phyloP scores from a whole-genome alignment of 1,140 invertebrate genomes.

The Drosophila aff. region DNA sequence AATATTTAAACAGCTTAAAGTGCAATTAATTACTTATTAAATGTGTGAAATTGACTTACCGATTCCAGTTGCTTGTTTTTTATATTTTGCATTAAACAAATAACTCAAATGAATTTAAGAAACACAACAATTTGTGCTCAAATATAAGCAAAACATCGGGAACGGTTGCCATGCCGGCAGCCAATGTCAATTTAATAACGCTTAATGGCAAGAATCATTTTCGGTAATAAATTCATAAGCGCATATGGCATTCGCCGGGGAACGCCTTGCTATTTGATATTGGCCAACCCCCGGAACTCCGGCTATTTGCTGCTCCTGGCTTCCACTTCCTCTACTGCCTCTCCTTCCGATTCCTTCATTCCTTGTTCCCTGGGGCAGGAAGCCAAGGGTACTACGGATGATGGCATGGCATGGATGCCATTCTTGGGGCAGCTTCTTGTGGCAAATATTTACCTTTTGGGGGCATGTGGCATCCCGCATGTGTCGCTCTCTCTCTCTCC shows the following conservation, averaged over 20 bases:
- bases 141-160: neutral
- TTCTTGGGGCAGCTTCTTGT: conserved; percentile 58
- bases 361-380: neutral
- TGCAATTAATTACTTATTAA: neutral
- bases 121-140: neutral
- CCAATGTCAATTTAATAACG: conserved; percentile 79
- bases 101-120: neutral
- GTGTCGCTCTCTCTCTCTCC: conserved; percentile 3
- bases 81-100: too few species aligned
- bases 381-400: conserved; percentile 2
- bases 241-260: conserved; percentile 40
- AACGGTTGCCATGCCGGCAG: conserved; percentile 46
- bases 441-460: conserved; percentile 79
- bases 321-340: neutral
- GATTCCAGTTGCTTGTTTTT: too few species aligned
- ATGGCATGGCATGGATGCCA: conserved; percentile 45
- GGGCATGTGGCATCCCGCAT: conserved; percentile 31
- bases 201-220: conserved; percentile 82
- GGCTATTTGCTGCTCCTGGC: neutral
- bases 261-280: conserved; percentile 21
- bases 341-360: conserved; percentile 1
- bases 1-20: neutral
- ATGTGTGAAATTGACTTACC: neutral
- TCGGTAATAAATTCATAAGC: conserved; percentile 78
- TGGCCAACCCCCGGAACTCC: neutral